phyloP scores from a whole-genome alignment of 2,797 vertebrate species.

The Chelon labrosus region DNA sequence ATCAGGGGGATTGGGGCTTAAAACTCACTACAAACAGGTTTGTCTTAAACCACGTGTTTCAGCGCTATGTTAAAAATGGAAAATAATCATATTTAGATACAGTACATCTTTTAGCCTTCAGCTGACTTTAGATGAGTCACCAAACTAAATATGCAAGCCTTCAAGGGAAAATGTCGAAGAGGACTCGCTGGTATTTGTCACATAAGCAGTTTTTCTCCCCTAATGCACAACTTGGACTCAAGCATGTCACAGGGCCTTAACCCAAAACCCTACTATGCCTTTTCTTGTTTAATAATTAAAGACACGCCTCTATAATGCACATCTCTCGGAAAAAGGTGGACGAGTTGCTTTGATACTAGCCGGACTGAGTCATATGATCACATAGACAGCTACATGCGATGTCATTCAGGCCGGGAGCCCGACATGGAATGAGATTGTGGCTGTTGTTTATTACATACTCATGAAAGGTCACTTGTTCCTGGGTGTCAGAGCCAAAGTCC shows the following conservation, averaged over 20 bases:
- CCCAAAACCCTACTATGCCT: not conserved
- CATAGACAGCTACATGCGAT: slow-evolving; percentile 43
- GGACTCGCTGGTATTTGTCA: slow-evolving; percentile 37
- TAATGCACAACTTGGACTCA: slow-evolving; percentile 10
- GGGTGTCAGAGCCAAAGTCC: slow-evolving; percentile 49
- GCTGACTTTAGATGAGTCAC: slow-evolving; percentile 58
- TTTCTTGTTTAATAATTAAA: not conserved
- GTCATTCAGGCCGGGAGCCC: slow-evolving; percentile 47
- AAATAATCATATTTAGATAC: slow-evolving; percentile 48
- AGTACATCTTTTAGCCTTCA: slow-evolving; percentile 25
- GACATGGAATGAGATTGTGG: slow-evolving; percentile 31
- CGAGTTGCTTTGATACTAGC: not conserved
- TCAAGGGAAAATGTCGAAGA: slow-evolving; percentile 22
- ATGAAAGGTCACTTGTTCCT: slow-evolving; percentile 69
- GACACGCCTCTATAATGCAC: not conserved
- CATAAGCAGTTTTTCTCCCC: slow-evolving; percentile 14
- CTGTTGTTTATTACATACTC: slow-evolving; percentile 59
- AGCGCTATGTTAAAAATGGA: slow-evolving; percentile 43
- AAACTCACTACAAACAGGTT: slow-evolving; percentile 37
- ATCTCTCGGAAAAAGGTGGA: not conserved
- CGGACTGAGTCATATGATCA: slow-evolving; percentile 19
- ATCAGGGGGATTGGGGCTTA: slow-evolving; percentile 7
- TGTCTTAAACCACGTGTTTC: slow-evolving; percentile 58
- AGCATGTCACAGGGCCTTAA: not conserved
- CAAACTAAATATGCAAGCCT: slow-evolving; percentile 47